A percentile compares a stretch with the other conserved stretches of the same genome.
These are phyloP conservation scores for Rutilus rutilus DNA, from an alignment of 2,113 vertebrate species.

Conservation along the genomic window DNA sequence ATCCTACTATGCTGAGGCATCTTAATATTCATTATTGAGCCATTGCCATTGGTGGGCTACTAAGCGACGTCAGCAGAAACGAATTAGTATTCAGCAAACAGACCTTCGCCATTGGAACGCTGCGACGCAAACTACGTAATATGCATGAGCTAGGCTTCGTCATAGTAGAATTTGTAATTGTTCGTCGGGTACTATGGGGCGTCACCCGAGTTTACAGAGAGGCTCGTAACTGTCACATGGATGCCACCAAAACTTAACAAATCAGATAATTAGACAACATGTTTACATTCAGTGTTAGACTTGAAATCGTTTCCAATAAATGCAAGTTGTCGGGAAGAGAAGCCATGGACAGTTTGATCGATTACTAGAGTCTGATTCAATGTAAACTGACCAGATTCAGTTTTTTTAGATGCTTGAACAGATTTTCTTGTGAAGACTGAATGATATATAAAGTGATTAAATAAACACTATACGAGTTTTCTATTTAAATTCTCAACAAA, in stretches of 20 bases:
- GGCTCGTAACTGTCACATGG: constrained; percentile 58
- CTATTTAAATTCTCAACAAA: constrained; percentile 25
- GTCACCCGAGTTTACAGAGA: constrained; percentile 70
- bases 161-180: constrained; percentile 11
- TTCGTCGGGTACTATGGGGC: constrained; percentile 72
- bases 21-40: background rate
- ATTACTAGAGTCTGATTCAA: background rate
- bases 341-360: background rate
- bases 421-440: background rate
- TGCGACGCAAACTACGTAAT: background rate
- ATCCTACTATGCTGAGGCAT: background rate
- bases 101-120: background rate
- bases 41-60: background rate
- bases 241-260: constrained; percentile 45
- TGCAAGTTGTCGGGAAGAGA: constrained; percentile 13
- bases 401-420: constrained; percentile 32
- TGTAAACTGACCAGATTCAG: background rate
- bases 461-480: background rate
- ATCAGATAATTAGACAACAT: background rate
- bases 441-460: background rate
- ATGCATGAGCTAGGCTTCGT: background rate
- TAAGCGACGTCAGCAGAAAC: background rate
- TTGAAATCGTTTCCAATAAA: background rate
- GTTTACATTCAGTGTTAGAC: background rate
- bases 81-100: background rate